These are phyloP conservation scores for Epinotia nisella DNA, from an alignment of 2,888 invertebrate species.

Conservation along the genomic window DNA sequence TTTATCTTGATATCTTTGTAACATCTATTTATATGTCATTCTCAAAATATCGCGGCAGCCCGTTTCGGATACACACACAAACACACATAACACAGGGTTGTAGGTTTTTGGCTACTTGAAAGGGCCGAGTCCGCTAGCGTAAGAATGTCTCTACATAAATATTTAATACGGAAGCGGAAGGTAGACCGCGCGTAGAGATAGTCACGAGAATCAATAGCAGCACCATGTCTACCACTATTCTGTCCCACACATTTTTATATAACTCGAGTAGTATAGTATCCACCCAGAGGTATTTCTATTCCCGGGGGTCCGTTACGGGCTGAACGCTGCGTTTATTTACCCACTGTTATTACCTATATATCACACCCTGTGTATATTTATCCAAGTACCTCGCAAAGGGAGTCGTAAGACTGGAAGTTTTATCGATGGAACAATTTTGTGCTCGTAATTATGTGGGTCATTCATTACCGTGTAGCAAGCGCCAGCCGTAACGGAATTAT, in stretches of 20 bases:
- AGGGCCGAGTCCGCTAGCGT: conserved; percentile 55
- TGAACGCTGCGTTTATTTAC: conserved; percentile 53
- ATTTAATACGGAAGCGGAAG: conserved; percentile 63
- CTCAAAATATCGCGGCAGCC: conserved; percentile 36
- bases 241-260: conserved; percentile 59
- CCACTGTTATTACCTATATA: conserved; percentile 31
- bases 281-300: conserved; percentile 55
- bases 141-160: conserved; percentile 65
- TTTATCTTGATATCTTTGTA: conserved; percentile 21
- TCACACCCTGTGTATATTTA: conserved; percentile 29
- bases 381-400: conserved; percentile 44
- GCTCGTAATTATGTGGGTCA: conserved; percentile 43
- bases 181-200: conserved; percentile 50
- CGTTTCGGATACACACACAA: conserved; percentile 40
- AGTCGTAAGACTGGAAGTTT: conserved; percentile 50
- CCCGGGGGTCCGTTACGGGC: conserved; percentile 56
- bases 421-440: conserved; percentile 53
- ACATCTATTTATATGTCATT: conserved; percentile 7
- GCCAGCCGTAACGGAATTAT: conserved; percentile 9
- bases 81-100: conserved; percentile 27
- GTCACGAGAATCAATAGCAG: conserved; percentile 66
- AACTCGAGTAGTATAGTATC: conserved; percentile 57
- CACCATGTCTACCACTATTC: conserved; percentile 50
- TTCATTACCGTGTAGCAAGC: conserved; percentile 23
- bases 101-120: conserved; percentile 39